Conservation (phyloP, 2,888 invertebrate genomes). For the Tryphoninae sp. region DNA sequence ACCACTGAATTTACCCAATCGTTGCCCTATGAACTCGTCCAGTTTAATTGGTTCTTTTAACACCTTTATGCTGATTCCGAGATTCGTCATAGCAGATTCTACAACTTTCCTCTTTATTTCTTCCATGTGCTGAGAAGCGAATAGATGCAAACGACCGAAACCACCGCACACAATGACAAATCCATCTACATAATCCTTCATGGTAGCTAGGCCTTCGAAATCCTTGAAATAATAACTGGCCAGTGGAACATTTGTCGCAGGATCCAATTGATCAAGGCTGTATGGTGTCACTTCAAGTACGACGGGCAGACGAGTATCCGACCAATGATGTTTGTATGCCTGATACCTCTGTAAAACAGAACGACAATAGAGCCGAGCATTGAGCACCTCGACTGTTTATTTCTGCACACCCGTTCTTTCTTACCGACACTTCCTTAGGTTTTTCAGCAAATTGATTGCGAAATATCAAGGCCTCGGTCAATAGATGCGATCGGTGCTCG, state of each 20-base stretch:
- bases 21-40: slow-evolving; percentile 92
- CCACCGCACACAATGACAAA: slow-evolving; percentile 96
- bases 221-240: slow-evolving; percentile 94
- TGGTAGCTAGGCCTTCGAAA: slow-evolving; percentile 90
- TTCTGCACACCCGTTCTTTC: slow-evolving; percentile 66
- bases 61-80: slow-evolving; percentile 93
- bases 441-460: slow-evolving; percentile 91
- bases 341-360: slow-evolving; percentile 87
- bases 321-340: slow-evolving; percentile 98
- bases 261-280: slow-evolving; percentile 95
- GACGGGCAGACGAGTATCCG: slow-evolving; percentile 93
- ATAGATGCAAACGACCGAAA: slow-evolving; percentile 95
- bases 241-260: slow-evolving; percentile 90
- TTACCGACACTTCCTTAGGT: slow-evolving; percentile 89
- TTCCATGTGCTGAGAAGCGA: slow-evolving; percentile 92
- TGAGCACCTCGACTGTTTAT: background rate
- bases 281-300: slow-evolving; percentile 96
- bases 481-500: slow-evolving; percentile 94
- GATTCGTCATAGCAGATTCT: slow-evolving; percentile 90
- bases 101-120: slow-evolving; percentile 93
- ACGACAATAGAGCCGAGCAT: background rate
- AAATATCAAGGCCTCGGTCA: slow-evolving; percentile 94
- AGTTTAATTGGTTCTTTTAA: slow-evolving; percentile 91
- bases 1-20: slow-evolving; percentile 95
- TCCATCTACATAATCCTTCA: slow-evolving; percentile 95